Percentiles rank a stretch among this genome's conserved stretches.
These are phyloP conservation scores for Trisateles emortualis DNA, from an alignment of 2,888 invertebrate species.

Conservation along the genomic window DNA sequence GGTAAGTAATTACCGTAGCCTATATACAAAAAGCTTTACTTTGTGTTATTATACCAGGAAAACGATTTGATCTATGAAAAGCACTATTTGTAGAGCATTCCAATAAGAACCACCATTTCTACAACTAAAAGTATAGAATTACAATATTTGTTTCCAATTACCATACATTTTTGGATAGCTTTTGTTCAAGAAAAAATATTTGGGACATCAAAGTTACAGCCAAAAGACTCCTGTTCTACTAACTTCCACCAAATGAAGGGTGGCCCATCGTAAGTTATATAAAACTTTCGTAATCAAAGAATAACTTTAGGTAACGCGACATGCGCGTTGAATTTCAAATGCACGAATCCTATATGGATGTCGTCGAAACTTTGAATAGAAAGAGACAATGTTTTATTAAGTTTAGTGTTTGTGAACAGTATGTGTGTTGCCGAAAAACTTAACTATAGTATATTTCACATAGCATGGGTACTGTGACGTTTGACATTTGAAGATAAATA, in stretches of 20 bases:
- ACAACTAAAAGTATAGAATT: background rate
- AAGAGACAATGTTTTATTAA: background rate
- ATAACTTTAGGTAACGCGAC: conserved; percentile 25
- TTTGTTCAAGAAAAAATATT: conserved; percentile 2
- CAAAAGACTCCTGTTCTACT: conserved; percentile 15
- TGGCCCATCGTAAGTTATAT: conserved; percentile 17
- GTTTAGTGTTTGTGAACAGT: background rate
- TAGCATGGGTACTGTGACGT: too few species aligned
- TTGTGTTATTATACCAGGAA: too few species aligned
- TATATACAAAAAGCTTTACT: too few species aligned
- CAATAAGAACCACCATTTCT: too few species aligned
- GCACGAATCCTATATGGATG: background rate
- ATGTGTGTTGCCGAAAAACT: background rate
- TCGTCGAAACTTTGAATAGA: background rate
- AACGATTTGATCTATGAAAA: too few species aligned
- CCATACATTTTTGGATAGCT: background rate
- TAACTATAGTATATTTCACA: too few species aligned
- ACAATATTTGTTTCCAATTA: too few species aligned
- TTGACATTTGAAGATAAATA: too few species aligned
- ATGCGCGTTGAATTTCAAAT: conserved; percentile 11
- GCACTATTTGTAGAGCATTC: too few species aligned
- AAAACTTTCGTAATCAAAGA: conserved; percentile 22
- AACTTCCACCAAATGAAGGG: conserved; percentile 17
- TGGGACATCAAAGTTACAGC: conserved; percentile 4
- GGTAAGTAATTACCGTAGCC: too few species aligned